A percentile compares a stretch with the other conserved stretches of the same genome.
Evolutionary conservation across 2,113 vertebrate genomes (phyloP).

Genomic region (Monopterus albus): DNA sequence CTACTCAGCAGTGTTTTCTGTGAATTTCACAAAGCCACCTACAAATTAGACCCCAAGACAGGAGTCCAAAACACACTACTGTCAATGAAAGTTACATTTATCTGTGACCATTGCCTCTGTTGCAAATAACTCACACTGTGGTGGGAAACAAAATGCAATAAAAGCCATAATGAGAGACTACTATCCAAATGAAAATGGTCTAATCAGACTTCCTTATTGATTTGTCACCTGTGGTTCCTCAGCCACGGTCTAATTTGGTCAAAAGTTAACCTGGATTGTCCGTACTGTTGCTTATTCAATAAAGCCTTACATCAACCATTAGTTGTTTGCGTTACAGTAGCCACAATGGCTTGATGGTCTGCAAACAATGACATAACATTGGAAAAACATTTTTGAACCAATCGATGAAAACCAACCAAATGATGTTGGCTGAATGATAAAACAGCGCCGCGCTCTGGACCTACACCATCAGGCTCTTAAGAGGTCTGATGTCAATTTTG

Average conservation of each 20-base stretch:
- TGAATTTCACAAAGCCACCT: not conserved
- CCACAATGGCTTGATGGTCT: constrained; percentile 74
- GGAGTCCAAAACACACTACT: not conserved
- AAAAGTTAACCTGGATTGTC: not conserved
- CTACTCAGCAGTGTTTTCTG: not conserved
- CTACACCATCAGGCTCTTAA: constrained; percentile 56
- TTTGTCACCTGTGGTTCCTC: not conserved
- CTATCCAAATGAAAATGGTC: not conserved
- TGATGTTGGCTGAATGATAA: constrained; percentile 74
- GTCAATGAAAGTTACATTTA: not conserved
- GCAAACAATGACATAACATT: constrained; percentile 83
- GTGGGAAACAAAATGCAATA: not conserved
- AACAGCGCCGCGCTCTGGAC: constrained; percentile 64
- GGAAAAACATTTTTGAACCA: constrained; percentile 80
- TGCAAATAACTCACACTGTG: not conserved
- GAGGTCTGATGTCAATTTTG: constrained; percentile 48
- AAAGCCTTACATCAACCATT: not conserved
- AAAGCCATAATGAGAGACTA: not conserved
- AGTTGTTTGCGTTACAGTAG: no score
- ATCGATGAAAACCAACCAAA: constrained; percentile 78
- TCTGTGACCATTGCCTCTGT: not conserved
- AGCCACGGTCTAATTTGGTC: not conserved
- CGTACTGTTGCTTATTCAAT: not conserved
- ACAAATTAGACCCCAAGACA: constrained; percentile 1
- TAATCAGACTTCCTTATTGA: not conserved